Percentiles rank a stretch among this genome's conserved stretches.
Evolutionary conservation across 1,140 invertebrate genomes (phyloP).

Genomic region (Planococcus citri): DNA sequence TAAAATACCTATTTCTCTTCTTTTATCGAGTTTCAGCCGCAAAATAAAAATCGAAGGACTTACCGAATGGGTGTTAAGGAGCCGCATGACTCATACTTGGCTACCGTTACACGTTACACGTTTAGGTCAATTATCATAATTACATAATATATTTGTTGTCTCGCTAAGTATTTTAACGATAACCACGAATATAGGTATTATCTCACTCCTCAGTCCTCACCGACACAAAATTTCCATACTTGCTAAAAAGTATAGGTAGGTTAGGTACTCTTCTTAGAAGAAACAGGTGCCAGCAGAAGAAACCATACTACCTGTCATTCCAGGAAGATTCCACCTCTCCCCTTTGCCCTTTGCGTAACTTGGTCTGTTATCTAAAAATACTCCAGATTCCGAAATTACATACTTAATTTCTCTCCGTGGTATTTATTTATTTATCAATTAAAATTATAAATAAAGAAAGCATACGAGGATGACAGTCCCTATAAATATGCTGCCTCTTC

Average conservation of each 20-base stretch:
- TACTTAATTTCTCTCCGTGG: not conserved
- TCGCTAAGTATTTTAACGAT: too few species aligned
- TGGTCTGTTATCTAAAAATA: not conserved
- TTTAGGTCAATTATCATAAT: not conserved
- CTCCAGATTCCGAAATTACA: not conserved
- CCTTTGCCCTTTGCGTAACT: too few species aligned
- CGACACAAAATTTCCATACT: not conserved
- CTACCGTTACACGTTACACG: too few species aligned
- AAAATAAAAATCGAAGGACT: not conserved
- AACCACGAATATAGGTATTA: too few species aligned
- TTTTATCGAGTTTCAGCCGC: too few species aligned
- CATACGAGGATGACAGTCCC: not conserved
- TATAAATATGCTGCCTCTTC: not conserved
- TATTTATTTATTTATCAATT: constrained; percentile 4
- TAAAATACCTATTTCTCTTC: too few species aligned
- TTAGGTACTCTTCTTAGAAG: too few species aligned
- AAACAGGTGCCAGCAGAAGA: not conserved
- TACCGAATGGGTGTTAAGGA: not conserved
- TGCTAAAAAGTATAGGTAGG: not conserved
- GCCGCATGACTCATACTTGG: not conserved
- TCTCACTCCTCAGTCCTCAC: not conserved
- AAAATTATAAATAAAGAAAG: constrained; percentile 4
- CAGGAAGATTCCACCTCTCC: too few species aligned
- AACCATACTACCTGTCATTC: too few species aligned
- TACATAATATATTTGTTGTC: not conserved